phyloP scores from a whole-genome alignment of 2,888 invertebrate genomes.

The Aphodius granarius region DNA sequence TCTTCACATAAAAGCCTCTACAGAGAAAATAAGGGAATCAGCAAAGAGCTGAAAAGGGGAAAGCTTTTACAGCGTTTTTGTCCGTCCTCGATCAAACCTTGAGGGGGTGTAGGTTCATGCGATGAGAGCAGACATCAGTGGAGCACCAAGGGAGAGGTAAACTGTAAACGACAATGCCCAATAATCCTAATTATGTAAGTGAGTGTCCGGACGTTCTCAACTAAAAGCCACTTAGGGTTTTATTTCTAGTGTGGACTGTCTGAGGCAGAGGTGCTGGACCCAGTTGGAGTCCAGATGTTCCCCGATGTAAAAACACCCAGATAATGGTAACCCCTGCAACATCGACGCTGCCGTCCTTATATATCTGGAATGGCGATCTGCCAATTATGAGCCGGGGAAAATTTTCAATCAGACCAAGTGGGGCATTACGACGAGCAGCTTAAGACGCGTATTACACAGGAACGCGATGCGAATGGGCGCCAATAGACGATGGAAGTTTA shows the following conservation, averaged over 20 bases:
- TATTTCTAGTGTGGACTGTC: constrained; percentile 36
- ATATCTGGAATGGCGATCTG: constrained; percentile 13
- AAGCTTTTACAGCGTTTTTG: constrained; percentile 39
- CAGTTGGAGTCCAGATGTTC: constrained; percentile 40
- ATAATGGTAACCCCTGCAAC: background rate
- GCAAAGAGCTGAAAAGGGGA: constrained; percentile 31
- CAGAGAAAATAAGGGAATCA: background rate
- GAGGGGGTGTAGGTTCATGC: constrained; percentile 8
- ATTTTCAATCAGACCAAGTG: constrained; percentile 10
- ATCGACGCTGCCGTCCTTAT: background rate
- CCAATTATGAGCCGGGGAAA: constrained; percentile 11
- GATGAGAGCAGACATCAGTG: constrained; percentile 8
- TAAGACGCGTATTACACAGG: constrained; percentile 6
- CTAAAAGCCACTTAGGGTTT: constrained; percentile 40
- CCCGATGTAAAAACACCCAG: constrained; percentile 21
- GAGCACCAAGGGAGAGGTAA: constrained; percentile 26
- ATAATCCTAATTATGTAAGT: constrained; percentile 43
- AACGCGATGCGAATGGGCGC: background rate
- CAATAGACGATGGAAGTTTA: constrained; percentile 7
- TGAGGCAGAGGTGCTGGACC: constrained; percentile 39
- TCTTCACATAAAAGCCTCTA: background rate
- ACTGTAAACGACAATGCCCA: constrained; percentile 37
- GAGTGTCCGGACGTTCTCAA: constrained; percentile 39
- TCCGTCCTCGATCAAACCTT: constrained; percentile 3
- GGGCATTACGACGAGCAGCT: constrained; percentile 7